Base-by-base conservation (phyloP, 2,797 vertebrate genomes). In the Malacoraja senta region DNA sequence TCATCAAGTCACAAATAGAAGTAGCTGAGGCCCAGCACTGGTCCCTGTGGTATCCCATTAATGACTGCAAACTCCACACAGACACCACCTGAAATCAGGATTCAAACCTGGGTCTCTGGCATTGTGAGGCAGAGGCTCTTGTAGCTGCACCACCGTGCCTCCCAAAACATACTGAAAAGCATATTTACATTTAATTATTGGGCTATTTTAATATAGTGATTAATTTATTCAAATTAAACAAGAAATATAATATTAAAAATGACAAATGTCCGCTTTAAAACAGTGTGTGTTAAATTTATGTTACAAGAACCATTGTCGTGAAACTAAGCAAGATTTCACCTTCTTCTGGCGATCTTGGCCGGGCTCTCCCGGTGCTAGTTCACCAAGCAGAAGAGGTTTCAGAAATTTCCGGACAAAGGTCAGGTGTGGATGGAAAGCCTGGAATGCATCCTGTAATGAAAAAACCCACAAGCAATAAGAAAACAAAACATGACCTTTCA, bases 391-490 rank as follows among this genome's bases (percentile, higher is more conserved):
- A 93, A 99, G 95, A 0, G 98, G 97, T 95, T 97, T 98, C 94
- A 99, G 95, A 95, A 98, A 99, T 96, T 98, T 99, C 83, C 96
- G 96, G 93, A 98, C 98, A 93, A 97, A 97, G 86, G 93, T 95
- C 79, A 95, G 95, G 92, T 99, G 97, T 15, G 97, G 98, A 53
- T 99, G 99, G 95, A 99, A 99, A 81, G 98, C 98, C 1, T 94
- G 94, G 95, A 99, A 99, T 0, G 98, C 97, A 32, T 99, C 98
- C 98, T 99, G 95, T 79, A 95, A 95, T n/a, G 93, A 86, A 95
- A 0, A 95, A 19, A 2, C n/a, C 4, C 68, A 93, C 68, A 78
- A 76, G 91, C 26, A 10, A 76, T 38, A 38, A 79, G 4, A 53
- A 38, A 8, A 61, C 1, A 84, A 38, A 17, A 84, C 6, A 29